Evolutionary conservation across 2,113 vertebrate genomes (phyloP), one percentile per base, ranked within the genome.

Genomic region (Toxostoma redivivum): DNA sequence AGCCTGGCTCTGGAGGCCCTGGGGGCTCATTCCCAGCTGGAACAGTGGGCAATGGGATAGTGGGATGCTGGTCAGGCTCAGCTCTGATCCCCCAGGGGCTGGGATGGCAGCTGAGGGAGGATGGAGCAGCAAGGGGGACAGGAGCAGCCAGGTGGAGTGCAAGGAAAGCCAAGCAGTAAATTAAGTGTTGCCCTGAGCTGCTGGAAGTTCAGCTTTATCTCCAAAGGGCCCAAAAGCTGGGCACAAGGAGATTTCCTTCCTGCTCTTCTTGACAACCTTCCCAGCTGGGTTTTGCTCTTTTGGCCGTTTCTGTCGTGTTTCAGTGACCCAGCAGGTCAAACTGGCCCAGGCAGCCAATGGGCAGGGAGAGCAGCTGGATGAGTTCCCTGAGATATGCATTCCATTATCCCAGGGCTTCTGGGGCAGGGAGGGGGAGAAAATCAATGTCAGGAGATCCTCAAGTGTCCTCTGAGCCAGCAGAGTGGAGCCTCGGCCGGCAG

Each of bases 91-190:
- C 44, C 45, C 30, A 14, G 24, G 27, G 50, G 60, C 16, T 64
- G 48, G 62, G 27, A n/a, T 31, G n/a, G 84, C 60, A 87, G 70
- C 56, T 47, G 44, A 40, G 22, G 2, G 47, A 40, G 47, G 73
- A 24, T 1, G 10, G 76, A 86, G 71, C 38, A 78, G 20, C 24
- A 57, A 57, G 7, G 21, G 33, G 25, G 44, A 12, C 33, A 89
- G 7, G 78, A 79, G 78, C 84, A 87, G 27, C 12, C 62, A 69
- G 90, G 85, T 85, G 88, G 25, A 21, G 56, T 40, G 66, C 71
- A 33, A 72, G 74, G 33, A 97, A 51, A 96, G 71, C 76, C 76
- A 77, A 83, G 28, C 50, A 74, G 96, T 93, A 96, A 97, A 97
- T 94, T 83, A 86, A 85, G 86, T 92, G 76, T 86, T 90, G 62